phyloP scores from a whole-genome alignment of 2,797 vertebrate genomes.

The Petrocephalus sullivani region DNA sequence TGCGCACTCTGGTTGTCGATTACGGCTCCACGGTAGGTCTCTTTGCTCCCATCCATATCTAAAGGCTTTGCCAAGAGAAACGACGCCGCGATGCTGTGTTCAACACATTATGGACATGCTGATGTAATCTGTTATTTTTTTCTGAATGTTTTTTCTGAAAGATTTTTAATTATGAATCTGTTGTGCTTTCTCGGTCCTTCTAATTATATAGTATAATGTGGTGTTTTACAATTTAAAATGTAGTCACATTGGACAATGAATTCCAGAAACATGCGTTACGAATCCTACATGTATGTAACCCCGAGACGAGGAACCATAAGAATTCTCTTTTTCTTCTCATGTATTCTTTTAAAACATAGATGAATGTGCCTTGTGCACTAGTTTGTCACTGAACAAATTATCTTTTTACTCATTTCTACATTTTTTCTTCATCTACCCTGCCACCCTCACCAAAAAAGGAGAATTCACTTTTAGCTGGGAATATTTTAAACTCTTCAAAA shows the following conservation, averaged over 20 bases:
- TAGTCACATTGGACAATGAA: background rate
- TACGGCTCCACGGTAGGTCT: slow-evolving; percentile 59
- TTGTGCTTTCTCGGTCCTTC: background rate
- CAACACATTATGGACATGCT: background rate
- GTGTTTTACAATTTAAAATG: background rate
- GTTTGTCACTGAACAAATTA: background rate
- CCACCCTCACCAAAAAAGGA: background rate
- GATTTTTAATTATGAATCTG: background rate
- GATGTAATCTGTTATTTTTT: slow-evolving; percentile 1
- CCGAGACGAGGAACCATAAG: background rate
- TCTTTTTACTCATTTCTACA: background rate
- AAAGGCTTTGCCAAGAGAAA: background rate
- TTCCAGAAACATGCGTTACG: background rate
- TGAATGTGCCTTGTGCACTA: background rate
- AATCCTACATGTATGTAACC: background rate
- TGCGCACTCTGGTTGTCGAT: slow-evolving; percentile 68
- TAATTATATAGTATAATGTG: background rate
- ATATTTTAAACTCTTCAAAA: slow-evolving; percentile 3
- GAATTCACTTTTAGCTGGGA: background rate
- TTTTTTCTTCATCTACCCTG: background rate
- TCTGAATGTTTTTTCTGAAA: background rate
- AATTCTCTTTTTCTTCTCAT: background rate
- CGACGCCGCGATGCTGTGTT: too few species aligned
- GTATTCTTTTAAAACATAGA: background rate
- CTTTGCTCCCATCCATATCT: background rate